Base-by-base conservation (phyloP, 2,113 vertebrate species). In the Cheilinus undulatus region DNA sequence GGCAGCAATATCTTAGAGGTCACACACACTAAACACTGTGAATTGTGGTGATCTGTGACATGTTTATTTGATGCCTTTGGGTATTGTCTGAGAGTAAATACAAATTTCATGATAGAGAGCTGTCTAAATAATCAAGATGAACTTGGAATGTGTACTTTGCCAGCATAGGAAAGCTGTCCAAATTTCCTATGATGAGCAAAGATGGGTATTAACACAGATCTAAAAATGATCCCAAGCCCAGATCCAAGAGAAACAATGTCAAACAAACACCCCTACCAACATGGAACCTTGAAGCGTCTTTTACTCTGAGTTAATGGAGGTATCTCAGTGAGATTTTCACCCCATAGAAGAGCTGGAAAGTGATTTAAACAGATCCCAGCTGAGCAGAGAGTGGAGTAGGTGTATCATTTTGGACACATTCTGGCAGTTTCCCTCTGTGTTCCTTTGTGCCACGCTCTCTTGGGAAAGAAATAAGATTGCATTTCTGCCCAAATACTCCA, bases 341-440 rank as follows among this genome's bases (percentile, higher is more conserved):
- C 57, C 9, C 2, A 15, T 15, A 14, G 27, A 28, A 51, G 45
- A 59, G 36, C n/a, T 19, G 24, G 15, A 36, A 65, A 57, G 75
- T 66, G 36, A 79, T 72, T 80, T 75, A 23, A 80, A 82, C 76
- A 74, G 57, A 79, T 75, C 67, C 53, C 72, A 62, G 63, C 64
- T 54, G 60, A 72, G 78, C 50, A 23, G 54, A 66, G 45, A 71
- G 34, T 53, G 14, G 9, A 42, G 62, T 56, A 56, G 48, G 57
- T 68, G 59, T 68, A 53, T 82, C 58, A 40, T 69, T 75, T 51
- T 71, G 64, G 72, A 80, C 63, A 56, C 51, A 69, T 46, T 60
- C 49, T 77, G 73, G 76, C 82, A 52, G 15, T 30, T 50, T 66
- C 28, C 42, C 60, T 60, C 50, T 50, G 38, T 77, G 43, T 76